phyloP scores from a whole-genome alignment of 2,888 invertebrate genomes.

The Xiphydria camelus region DNA sequence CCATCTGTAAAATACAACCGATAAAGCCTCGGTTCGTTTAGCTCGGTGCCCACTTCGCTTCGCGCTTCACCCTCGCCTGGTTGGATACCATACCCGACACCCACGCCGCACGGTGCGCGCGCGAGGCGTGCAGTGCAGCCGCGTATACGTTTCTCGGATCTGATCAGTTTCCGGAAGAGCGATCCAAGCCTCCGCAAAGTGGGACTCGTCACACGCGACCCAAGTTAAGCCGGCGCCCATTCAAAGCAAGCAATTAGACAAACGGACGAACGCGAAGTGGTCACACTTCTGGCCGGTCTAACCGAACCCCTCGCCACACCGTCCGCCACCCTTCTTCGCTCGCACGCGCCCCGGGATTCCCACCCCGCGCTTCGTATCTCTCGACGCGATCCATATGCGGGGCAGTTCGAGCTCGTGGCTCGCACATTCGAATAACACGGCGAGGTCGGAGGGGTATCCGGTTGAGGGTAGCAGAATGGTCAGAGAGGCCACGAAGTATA shows the following conservation, averaged over 20 bases:
- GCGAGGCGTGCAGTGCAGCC: too few species aligned
- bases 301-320: conserved; percentile 29
- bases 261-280: conserved; percentile 29
- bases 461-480: conserved; percentile 11
- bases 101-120: too few species aligned
- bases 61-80: too few species aligned
- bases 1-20: too few species aligned
- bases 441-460: background rate
- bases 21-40: too few species aligned
- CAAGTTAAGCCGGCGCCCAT: too few species aligned
- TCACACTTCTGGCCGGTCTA: conserved; percentile 41
- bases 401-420: background rate
- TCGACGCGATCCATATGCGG: too few species aligned
- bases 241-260: conserved; percentile 29
- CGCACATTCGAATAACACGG: conserved; percentile 5
- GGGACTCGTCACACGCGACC: background rate
- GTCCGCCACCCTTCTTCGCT: background rate
- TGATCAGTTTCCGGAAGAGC: background rate
- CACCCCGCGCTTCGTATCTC: background rate
- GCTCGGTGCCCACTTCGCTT: too few species aligned
- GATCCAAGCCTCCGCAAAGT: background rate
- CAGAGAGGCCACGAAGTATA: conserved; percentile 39
- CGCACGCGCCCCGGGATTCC: too few species aligned
- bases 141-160: background rate
- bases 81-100: too few species aligned